These are phyloP conservation scores for Drosophila nr. perissopoda DNA, from an alignment of 2,888 invertebrate species.

Conservation along the genomic window DNA sequence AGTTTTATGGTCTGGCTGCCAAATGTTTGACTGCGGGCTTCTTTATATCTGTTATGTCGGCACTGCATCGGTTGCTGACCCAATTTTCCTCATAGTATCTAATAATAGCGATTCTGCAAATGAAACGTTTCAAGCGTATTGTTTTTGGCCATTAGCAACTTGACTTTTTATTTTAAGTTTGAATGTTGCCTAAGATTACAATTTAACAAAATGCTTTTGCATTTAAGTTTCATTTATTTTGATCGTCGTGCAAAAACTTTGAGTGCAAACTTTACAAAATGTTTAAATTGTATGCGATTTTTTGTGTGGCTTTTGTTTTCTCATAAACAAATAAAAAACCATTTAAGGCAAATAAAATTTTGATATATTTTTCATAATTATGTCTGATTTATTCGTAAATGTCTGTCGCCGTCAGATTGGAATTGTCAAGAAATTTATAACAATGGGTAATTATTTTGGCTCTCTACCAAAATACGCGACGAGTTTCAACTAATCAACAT, in stretches of 20 bases:
- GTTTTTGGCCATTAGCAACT: not conserved
- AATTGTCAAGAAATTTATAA: conserved; percentile 60
- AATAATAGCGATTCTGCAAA: conserved; percentile 64
- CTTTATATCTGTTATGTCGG: conserved; percentile 35
- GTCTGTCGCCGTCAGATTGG: conserved; percentile 55
- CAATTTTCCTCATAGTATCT: conserved; percentile 54
- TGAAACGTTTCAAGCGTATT: conserved; percentile 25
- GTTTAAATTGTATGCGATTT: not conserved
- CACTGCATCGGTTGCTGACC: conserved; percentile 67
- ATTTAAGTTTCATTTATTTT: conserved; percentile 8
- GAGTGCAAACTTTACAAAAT: not conserved
- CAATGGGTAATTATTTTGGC: conserved; percentile 62
- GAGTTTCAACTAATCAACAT: conserved; percentile 52
- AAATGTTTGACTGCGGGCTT: conserved; percentile 55
- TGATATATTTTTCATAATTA: conserved; percentile 46
- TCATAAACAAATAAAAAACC: not conserved
- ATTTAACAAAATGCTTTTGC: not conserved
- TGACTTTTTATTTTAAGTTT: not conserved
- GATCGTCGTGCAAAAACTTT: not conserved
- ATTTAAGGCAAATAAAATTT: not conserved
- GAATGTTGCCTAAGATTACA: conserved; percentile 46
- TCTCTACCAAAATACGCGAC: conserved; percentile 56
- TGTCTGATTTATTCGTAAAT: conserved; percentile 57
- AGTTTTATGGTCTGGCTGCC: conserved; percentile 37
- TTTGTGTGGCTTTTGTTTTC: not conserved